These are phyloP conservation scores for Edolisoma coerulescens DNA, from an alignment of 2,113 vertebrate species.

Conservation along the genomic window DNA sequence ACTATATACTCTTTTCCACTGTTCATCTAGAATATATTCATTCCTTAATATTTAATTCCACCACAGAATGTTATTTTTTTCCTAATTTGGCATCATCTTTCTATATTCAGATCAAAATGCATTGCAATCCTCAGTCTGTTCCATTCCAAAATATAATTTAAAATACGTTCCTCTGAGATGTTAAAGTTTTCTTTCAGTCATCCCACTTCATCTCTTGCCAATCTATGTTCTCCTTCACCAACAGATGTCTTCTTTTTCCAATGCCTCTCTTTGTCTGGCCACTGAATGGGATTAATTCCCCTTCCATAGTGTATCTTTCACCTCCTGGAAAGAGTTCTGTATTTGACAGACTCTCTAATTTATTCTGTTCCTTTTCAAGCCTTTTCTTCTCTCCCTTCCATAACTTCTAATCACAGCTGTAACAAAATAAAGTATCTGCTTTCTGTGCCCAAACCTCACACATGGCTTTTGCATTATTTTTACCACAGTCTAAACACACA, in stretches of 20 bases:
- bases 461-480: neutral
- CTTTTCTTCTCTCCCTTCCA: neutral
- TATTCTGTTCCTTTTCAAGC: neutral
- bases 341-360: neutral
- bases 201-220: conserved; percentile 41
- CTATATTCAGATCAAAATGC: neutral
- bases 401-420: neutral
- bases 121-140: neutral
- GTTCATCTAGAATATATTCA: neutral
- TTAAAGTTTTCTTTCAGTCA: neutral
- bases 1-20: neutral
- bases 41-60: neutral
- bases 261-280: neutral
- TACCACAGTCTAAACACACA: neutral
- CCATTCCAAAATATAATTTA: neutral
- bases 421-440: neutral
- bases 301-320: neutral
- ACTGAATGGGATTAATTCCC: neutral
- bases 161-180: neutral
- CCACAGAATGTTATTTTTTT: neutral
- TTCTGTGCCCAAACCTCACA: neutral
- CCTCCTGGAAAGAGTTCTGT: neutral
- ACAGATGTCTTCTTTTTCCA: neutral
- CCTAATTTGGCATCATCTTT: neutral
- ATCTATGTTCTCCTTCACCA: neutral